Evolutionary conservation across 2,888 invertebrate genomes (phyloP).

Genomic region (Lycia hirtaria): DNA sequence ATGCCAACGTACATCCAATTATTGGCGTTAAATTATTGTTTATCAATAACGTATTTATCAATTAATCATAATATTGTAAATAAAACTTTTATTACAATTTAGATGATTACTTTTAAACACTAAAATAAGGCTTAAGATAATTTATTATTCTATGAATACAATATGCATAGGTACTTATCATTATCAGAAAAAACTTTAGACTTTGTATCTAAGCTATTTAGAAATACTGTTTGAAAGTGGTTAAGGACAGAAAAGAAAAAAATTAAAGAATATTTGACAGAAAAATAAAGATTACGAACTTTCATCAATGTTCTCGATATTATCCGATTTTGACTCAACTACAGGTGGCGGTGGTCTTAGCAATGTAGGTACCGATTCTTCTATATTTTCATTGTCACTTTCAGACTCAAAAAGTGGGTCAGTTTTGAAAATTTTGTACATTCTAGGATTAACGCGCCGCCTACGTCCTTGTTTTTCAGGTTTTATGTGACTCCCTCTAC

Average conservation of each 20-base stretch:
- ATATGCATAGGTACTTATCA: background rate
- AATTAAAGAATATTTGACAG: too few relatives aligned
- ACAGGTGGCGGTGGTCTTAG: conserved; percentile 64
- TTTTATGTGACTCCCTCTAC: conserved; percentile 55
- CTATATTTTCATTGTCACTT: conserved; percentile 52
- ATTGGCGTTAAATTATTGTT: conserved; percentile 16
- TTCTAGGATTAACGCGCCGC: conserved; percentile 65
- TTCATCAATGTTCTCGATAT: conserved; percentile 28
- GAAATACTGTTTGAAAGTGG: conserved; percentile 18
- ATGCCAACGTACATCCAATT: conserved; percentile 37
- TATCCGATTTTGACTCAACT: conserved; percentile 61
- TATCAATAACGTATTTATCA: background rate
- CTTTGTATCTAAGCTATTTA: conserved; percentile 20
- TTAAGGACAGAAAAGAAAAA: background rate
- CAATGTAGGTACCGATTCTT: conserved; percentile 57
- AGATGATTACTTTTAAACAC: background rate
- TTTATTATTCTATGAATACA: background rate
- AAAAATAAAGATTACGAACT: conserved; percentile 14
- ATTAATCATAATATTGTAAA: background rate
- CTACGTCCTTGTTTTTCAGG: conserved; percentile 62
- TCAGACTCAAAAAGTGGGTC: conserved; percentile 72
- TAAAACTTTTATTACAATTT: too few relatives aligned
- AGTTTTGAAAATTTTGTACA: conserved; percentile 62
- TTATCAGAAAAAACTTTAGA: background rate
- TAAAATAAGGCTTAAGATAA: background rate